A percentile compares a stretch with the other conserved stretches of the same genome.
Conservation (phyloP, 2,797 vertebrate genomes). For the Centropyge bicolor region DNA sequence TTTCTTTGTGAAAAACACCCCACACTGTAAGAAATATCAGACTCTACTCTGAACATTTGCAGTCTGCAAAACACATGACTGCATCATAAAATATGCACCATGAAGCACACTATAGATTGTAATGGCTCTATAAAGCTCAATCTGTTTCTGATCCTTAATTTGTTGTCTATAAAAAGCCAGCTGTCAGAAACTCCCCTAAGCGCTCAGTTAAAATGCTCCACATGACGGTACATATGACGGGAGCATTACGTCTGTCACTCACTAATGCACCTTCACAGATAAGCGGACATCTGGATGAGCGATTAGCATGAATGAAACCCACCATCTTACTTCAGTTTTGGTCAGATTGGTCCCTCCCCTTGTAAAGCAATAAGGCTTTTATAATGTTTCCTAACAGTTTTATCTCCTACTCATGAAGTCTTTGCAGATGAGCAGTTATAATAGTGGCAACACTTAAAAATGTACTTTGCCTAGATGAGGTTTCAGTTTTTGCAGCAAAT, state of each 20-base stretch:
- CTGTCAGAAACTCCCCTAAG: slow-evolving; percentile 4
- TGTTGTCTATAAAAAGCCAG: not conserved
- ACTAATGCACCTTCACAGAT: not conserved
- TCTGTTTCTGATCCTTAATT: slow-evolving; percentile 12
- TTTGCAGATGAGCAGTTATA: not conserved
- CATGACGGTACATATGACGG: not conserved
- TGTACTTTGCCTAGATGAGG: not conserved
- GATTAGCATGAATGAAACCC: not conserved
- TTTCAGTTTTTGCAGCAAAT: slow-evolving; percentile 5
- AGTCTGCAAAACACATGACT: not conserved
- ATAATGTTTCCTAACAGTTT: no score
- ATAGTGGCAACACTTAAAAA: not conserved
- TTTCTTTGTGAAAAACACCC: not conserved
- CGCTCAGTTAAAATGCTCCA: not conserved
- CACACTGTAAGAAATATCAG: not conserved
- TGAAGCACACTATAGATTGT: not conserved
- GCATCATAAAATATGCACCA: not conserved
- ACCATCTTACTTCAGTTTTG: not conserved
- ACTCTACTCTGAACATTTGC: not conserved
- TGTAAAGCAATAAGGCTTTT: no score
- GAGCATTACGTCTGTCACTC: not conserved
- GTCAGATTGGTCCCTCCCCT: not conserved
- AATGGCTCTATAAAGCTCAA: not conserved
- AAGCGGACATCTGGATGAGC: not conserved
- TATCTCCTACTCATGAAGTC: not conserved